Evolutionary conservation across 1,140 invertebrate species (phyloP).

Genomic region (Plectrocnemia conspersa): DNA sequence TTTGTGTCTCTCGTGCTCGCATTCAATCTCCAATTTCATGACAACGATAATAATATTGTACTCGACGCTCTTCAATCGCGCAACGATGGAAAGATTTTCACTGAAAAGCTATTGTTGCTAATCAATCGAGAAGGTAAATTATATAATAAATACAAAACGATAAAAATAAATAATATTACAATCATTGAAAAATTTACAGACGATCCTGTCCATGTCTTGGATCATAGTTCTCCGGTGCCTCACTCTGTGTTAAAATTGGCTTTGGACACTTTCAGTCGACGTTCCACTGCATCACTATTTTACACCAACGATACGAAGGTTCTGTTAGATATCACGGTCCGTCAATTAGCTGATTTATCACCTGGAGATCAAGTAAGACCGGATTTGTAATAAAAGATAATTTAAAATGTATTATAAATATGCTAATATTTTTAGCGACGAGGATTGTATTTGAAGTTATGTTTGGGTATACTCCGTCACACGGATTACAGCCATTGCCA

Average conservation of each 20-base stretch:
- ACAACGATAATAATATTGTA: slow-evolving; percentile 65
- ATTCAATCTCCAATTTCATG: slow-evolving; percentile 81
- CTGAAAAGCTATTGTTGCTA: slow-evolving; percentile 80
- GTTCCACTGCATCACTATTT: slow-evolving; percentile 74
- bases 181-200: slow-evolving; percentile 62
- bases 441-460: slow-evolving; percentile 69
- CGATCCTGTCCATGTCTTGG: slow-evolving; percentile 80
- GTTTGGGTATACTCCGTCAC: slow-evolving; percentile 69
- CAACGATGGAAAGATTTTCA: slow-evolving; percentile 76
- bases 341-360: slow-evolving; percentile 81
- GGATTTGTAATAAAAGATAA: background rate
- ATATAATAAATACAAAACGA: background rate
- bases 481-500: slow-evolving; percentile 74
- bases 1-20: slow-evolving; percentile 80
- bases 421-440: slow-evolving; percentile 54
- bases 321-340: slow-evolving; percentile 83
- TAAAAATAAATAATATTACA: no score
- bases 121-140: slow-evolving; percentile 83
- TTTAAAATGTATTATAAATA: slow-evolving; percentile 1
- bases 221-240: slow-evolving; percentile 70
- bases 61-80: slow-evolving; percentile 67
- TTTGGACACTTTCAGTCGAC: slow-evolving; percentile 73
- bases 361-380: slow-evolving; percentile 73
- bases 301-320: slow-evolving; percentile 93
- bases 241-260: slow-evolving; percentile 87